Base-by-base conservation (phyloP, 2,113 vertebrate species). In the Oreochromis tanganicae region DNA sequence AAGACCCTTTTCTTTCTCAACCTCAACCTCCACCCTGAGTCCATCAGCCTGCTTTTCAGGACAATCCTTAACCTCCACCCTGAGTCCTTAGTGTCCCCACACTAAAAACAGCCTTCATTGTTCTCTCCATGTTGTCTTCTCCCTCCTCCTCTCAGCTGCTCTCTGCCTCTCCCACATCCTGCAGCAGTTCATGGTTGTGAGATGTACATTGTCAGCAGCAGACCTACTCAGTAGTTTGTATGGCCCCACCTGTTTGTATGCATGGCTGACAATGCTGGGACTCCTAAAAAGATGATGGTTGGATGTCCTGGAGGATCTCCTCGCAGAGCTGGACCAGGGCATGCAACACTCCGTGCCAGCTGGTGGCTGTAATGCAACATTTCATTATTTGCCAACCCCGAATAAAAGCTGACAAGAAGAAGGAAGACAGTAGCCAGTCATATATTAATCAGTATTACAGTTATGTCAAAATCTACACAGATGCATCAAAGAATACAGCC, bases 301-400 rank as follows among this genome's bases (percentile, higher is more conserved):
- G 59, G 59, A 61, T 61, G 59, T 61, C 29, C 29, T 6, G 57
- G 29, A 32, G 57, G 59, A 63, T 19, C 2, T 63, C 59, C 59
- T 11, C 29, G 32, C 29, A 63, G 29, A 63, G 17, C 32, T 63
- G 59, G 32, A 63, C 32, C 0, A 0, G 16, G 29, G 16, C 29
- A 34, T 63, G 2, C n/a, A 24, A 56, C 55, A 7, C 61, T 66
- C 61, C 6, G n/a, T 7, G 34, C 19, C 32, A 63, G 66, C 5
- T 16, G 38, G 38, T 71, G 66, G n/a, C 41, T 12, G 0, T 16
- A 71, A 43, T 71, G 38, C 38, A 71, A 14, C n/a, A 71, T 43
- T 21, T 71, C 12, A 24, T 24, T 71, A 14, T 71, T 41, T 43
- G 0, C 5, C 5, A 71, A 16, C 13, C 0, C 1, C 4, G 0